These are phyloP conservation scores for Microplitis mediator DNA, from an alignment of 1,140 invertebrate species.

Conservation along the genomic window DNA sequence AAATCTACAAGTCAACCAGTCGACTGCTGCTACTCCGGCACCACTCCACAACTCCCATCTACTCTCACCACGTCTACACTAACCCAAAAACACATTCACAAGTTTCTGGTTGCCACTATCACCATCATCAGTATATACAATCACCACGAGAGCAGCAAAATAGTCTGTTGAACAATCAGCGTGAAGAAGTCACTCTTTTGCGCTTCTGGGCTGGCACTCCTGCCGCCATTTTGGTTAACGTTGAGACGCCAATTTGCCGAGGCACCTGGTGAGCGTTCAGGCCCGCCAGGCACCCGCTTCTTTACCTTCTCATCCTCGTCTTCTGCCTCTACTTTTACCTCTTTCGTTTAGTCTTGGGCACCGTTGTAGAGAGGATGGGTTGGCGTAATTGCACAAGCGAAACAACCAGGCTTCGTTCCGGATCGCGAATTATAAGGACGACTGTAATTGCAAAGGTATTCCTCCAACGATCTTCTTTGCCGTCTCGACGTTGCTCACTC, in stretches of 20 bases:
- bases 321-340: too few relatives aligned
- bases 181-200: background rate
- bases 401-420: background rate
- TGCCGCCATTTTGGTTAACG: constrained; percentile 39
- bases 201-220: background rate
- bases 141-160: background rate
- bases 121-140: background rate
- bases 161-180: background rate
- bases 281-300: constrained; percentile 28
- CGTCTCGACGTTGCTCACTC: background rate
- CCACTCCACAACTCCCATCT: background rate
- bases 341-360: too few relatives aligned
- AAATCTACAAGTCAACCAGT: constrained; percentile 52
- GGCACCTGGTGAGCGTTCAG: constrained; percentile 38
- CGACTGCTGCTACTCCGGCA: too few relatives aligned
- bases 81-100: background rate
- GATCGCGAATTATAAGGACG: constrained; percentile 26
- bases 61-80: background rate
- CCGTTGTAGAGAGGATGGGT: too few relatives aligned
- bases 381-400: constrained; percentile 19
- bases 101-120: background rate
- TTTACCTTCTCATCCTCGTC: background rate
- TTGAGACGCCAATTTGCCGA: constrained; percentile 41
- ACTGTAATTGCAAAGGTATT: constrained; percentile 33
- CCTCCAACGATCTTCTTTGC: constrained; percentile 25